A percentile compares a stretch with the other conserved stretches of the same genome.
Evolutionary conservation across 2,113 vertebrate genomes (phyloP).

Genomic region (Ochotona curzoniae): DNA sequence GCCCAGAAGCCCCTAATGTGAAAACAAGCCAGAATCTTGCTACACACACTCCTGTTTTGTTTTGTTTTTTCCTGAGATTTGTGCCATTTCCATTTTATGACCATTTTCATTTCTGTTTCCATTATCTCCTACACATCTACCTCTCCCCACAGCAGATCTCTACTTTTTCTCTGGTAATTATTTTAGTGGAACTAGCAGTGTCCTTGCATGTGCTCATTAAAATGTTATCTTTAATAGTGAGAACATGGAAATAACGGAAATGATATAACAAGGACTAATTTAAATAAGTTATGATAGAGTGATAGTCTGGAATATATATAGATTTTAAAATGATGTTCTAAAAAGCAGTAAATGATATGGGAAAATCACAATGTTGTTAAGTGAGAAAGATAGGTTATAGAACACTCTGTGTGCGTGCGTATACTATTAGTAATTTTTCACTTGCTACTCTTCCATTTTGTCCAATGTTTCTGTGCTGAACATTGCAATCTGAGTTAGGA

Average conservation of each 20-base stretch:
- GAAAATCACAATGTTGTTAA: neutral
- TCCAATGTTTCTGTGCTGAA: constrained; percentile 38
- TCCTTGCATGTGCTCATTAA: neutral
- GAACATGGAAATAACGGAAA: constrained; percentile 7
- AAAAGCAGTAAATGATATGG: neutral
- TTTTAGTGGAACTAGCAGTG: constrained; percentile 24
- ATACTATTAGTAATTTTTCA: neutral
- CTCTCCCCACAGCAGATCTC: neutral
- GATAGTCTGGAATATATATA: neutral
- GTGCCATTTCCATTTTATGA: constrained; percentile 32
- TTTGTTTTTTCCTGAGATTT: neutral
- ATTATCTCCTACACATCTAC: neutral
- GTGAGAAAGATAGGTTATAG: constrained; percentile 10
- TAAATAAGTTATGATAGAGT: neutral
- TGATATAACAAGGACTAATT: constrained; percentile 43
- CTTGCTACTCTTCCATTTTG: constrained; percentile 4
- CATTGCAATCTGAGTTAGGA: neutral
- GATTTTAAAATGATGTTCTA: neutral
- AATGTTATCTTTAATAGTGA: constrained; percentile 15
- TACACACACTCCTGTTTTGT: neutral
- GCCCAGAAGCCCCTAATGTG: constrained; percentile 7
- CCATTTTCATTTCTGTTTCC: constrained; percentile 44
- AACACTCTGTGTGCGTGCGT: neutral
- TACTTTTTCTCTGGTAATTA: constrained; percentile 26
- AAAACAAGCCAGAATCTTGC: constrained; percentile 22